phyloP scores from a whole-genome alignment of 2,888 invertebrate species.

The Orthonychiurus folsomi region DNA sequence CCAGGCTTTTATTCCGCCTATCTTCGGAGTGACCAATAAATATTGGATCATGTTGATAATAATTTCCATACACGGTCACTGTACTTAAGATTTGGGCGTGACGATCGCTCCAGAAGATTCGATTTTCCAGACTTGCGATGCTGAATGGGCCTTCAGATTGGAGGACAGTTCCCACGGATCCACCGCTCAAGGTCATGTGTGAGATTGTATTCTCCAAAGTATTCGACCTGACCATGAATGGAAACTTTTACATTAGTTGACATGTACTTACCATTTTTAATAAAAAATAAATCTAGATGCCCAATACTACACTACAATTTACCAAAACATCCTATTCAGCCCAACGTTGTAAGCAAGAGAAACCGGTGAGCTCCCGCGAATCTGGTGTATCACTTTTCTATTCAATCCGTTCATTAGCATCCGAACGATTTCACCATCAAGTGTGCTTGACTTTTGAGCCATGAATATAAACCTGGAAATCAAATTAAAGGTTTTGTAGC shows the following conservation, averaged over 20 bases:
- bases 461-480: conserved; percentile 56
- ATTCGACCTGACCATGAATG: conserved; percentile 39
- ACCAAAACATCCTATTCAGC: conserved; percentile 55
- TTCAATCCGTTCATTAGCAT: conserved; percentile 59
- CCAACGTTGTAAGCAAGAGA: conserved; percentile 52
- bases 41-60: conserved; percentile 16
- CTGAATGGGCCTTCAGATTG: conserved; percentile 21
- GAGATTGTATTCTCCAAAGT: conserved; percentile 26
- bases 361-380: conserved; percentile 50
- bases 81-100: conserved; percentile 22
- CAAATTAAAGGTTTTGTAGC: too few species aligned
- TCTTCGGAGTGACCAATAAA: conserved; percentile 21
- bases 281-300: not conserved
- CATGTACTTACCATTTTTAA: conserved; percentile 18
- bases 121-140: conserved; percentile 26
- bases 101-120: conserved; percentile 36
- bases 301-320: too few species aligned
- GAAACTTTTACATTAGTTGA: conserved; percentile 24
- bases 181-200: conserved; percentile 25
- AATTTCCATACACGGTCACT: conserved; percentile 11
- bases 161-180: not conserved
- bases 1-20: conserved; percentile 13
- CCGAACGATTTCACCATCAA: conserved; percentile 55
- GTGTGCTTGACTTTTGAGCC: too few species aligned
- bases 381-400: conserved; percentile 45